Base-by-base conservation (phyloP, 2,113 vertebrate species). In the Lota lota region DNA sequence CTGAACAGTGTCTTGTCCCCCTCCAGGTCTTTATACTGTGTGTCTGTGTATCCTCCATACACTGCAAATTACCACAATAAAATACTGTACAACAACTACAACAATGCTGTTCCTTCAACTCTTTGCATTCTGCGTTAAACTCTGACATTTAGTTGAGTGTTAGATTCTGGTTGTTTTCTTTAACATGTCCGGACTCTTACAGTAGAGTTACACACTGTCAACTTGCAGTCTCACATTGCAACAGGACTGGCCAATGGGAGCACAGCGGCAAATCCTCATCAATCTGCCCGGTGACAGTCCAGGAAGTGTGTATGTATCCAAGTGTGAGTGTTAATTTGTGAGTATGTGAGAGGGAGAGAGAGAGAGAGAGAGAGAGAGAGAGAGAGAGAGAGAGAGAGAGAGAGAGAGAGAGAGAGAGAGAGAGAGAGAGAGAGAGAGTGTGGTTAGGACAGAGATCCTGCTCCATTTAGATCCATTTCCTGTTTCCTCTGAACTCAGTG, bases 401-500 rank as follows among this genome's bases (percentile, higher is more conserved):
- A 33, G 74, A 58, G 51, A 36, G 59, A 75, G 57, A 67, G 63
- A 71, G 75, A 70, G 59, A 68, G 68, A 68, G 75, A 64, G 72
- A 69, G 71, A 60, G 74, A 65, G 76, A 78, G 76, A 77, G 84
- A 76, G 78, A 71, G 59, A 66, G 61, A 28, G 24, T 24, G 59
- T 61, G 22, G 24, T 21, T 62, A 22, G 69, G 68, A 51, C 67
- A 8, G 57, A 77, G 76, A 85, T 85, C 80, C 68, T 61, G 65
- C 68, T 74, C 33, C 33, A 72, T 69, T 64, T 77, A 77, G 61
- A 70, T 79, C 76, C 75, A 75, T 83, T 85, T 88, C 83, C 83
- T 83, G 81, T 84, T 82, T 74, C 69, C 77, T 83, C 56, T 64
- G 79, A 67, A 79, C 68, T 63, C 64, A 62, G 74, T 72, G 59